These are phyloP conservation scores for Grapholita molesta DNA, from an alignment of 1,140 invertebrate genomes.

Conservation along the genomic window DNA sequence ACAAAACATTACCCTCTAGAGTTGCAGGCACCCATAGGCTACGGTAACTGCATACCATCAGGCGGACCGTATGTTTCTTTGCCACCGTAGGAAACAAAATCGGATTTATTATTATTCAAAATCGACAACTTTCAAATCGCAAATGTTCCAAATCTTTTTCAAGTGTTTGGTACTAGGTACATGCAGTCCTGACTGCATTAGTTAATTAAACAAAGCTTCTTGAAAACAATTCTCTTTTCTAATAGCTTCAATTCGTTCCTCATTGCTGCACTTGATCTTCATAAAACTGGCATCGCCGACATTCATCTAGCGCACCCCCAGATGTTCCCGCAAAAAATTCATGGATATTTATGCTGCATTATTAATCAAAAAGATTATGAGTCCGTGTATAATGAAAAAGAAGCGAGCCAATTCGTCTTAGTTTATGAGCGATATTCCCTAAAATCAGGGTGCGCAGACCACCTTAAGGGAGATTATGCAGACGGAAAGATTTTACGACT, in stretches of 20 bases:
- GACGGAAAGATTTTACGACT: too few species aligned
- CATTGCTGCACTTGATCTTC: neutral
- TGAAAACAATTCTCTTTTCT: neutral
- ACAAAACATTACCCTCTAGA: too few species aligned
- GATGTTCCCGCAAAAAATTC: neutral
- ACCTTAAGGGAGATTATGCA: too few species aligned
- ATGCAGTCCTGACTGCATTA: too few species aligned
- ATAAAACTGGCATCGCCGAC: neutral
- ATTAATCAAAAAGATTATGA: conserved; percentile 16
- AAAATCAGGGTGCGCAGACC: neutral
- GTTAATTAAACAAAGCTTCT: neutral
- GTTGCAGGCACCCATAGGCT: too few species aligned
- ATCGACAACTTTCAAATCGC: too few species aligned
- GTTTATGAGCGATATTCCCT: neutral
- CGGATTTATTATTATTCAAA: too few species aligned
- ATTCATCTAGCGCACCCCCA: neutral
- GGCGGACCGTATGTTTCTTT: too few species aligned
- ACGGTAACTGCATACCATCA: too few species aligned
- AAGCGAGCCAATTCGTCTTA: conserved; percentile 1
- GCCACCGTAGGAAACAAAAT: too few species aligned
- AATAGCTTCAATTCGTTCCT: neutral
- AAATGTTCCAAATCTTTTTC: too few species aligned
- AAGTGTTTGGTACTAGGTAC: too few species aligned
- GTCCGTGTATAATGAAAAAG: conserved; percentile 9
- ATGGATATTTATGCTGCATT: conserved; percentile 3